A percentile compares a stretch with the other conserved stretches of the same genome.
Evolutionary conservation across 2,888 invertebrate genomes (phyloP).

Genomic region (Subacronicta megacephala): DNA sequence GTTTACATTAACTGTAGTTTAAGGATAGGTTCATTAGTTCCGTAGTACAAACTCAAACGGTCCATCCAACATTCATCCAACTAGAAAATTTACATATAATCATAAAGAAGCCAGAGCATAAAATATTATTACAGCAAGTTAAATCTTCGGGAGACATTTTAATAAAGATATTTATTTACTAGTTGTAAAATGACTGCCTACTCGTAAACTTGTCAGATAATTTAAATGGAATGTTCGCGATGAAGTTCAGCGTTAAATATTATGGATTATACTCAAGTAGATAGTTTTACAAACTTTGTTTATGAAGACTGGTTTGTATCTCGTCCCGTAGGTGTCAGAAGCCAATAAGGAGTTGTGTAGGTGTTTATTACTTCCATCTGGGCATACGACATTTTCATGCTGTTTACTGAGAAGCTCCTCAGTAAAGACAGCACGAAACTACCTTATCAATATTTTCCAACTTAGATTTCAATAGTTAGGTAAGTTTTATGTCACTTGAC

Average conservation of each 20-base stretch:
- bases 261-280: slow-evolving; percentile 27
- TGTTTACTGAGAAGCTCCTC: too few species aligned
- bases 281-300: slow-evolving; percentile 26
- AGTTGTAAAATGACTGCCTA: neutral
- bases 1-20: too few species aligned
- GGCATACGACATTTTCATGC: slow-evolving; percentile 18
- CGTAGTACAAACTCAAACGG: too few species aligned
- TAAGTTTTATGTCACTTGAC: too few species aligned
- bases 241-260: slow-evolving; percentile 37
- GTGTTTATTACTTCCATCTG: slow-evolving; percentile 8
- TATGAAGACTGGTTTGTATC: slow-evolving; percentile 28
- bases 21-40: too few species aligned
- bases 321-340: slow-evolving; percentile 26
- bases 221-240: slow-evolving; percentile 15
- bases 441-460: too few species aligned
- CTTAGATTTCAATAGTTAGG: too few species aligned
- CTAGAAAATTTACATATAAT: neutral
- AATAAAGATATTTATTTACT: slow-evolving; percentile 31
- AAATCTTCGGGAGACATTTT: neutral
- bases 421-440: too few species aligned
- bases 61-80: too few species aligned
- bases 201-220: slow-evolving; percentile 27
- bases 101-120: slow-evolving; percentile 26
- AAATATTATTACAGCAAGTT: slow-evolving; percentile 22
- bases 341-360: slow-evolving; percentile 16